phyloP scores from a whole-genome alignment of 2,888 invertebrate genomes.

The Endotricha flammealis region DNA sequence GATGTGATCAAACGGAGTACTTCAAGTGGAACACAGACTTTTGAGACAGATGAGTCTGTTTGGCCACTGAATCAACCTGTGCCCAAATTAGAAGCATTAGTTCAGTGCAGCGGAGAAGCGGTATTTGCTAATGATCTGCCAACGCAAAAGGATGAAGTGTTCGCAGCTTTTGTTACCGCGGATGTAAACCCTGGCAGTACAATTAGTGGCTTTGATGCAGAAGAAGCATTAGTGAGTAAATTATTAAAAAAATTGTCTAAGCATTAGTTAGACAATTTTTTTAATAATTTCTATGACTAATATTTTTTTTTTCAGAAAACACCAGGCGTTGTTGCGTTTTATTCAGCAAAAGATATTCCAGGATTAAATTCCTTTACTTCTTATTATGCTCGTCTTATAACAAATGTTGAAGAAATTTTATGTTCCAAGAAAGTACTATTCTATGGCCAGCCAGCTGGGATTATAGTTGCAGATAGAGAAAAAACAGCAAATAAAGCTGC shows the following conservation, averaged over 20 bases:
- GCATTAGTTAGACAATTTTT: neutral
- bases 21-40: constrained; percentile 84
- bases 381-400: constrained; percentile 34
- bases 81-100: constrained; percentile 84
- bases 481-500: constrained; percentile 75
- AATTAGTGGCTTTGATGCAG: constrained; percentile 79
- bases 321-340: constrained; percentile 80
- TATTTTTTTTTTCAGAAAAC: constrained; percentile 58
- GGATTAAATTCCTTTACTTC: constrained; percentile 78
- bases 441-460: constrained; percentile 81
- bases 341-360: constrained; percentile 81
- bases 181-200: constrained; percentile 74
- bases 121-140: constrained; percentile 87
- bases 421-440: constrained; percentile 65
- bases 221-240: constrained; percentile 80
- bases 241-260: neutral
- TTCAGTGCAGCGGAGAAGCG: constrained; percentile 86
- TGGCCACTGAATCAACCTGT: constrained; percentile 89
- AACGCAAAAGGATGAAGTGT: constrained; percentile 81
- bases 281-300: neutral
- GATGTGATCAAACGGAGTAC: constrained; percentile 77
- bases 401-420: constrained; percentile 51
- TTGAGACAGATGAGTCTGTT: constrained; percentile 81
- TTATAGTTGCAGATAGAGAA: constrained; percentile 80
- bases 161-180: constrained; percentile 83